A percentile compares a stretch with the other conserved stretches of the same genome.
Conservation (phyloP, 2,888 invertebrate species). For the Eilema caniola region DNA sequence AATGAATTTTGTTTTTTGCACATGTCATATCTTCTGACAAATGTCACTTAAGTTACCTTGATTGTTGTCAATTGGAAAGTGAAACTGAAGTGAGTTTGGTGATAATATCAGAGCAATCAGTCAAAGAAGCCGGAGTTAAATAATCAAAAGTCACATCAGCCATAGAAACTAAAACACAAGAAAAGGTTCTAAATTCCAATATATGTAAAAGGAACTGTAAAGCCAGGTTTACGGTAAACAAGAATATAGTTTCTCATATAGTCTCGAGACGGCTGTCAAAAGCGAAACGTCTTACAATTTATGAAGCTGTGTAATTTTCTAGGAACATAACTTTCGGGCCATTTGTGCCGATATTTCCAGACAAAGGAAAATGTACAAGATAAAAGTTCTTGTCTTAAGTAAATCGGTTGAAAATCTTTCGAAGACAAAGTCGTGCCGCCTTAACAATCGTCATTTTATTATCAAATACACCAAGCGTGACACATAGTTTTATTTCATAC, state of each 20-base stretch:
- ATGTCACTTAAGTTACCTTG: slow-evolving; percentile 27
- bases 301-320: slow-evolving; percentile 66
- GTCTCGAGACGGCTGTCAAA: slow-evolving; percentile 61
- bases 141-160: slow-evolving; percentile 39
- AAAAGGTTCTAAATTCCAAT: slow-evolving; percentile 29
- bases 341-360: slow-evolving; percentile 58
- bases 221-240: slow-evolving; percentile 34
- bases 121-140: slow-evolving; percentile 27
- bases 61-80: slow-evolving; percentile 36
- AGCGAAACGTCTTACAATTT: slow-evolving; percentile 67
- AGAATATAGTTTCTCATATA: slow-evolving; percentile 66
- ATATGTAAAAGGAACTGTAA: slow-evolving; percentile 20
- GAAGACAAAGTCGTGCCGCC: slow-evolving; percentile 35
- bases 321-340: slow-evolving; percentile 73
- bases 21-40: slow-evolving; percentile 19
- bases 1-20: slow-evolving; percentile 3
- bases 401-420: slow-evolving; percentile 39
- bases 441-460: slow-evolving; percentile 44
- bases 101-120: slow-evolving; percentile 37
- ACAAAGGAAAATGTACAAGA: slow-evolving; percentile 47
- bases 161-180: slow-evolving; percentile 31
- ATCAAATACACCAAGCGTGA: slow-evolving; percentile 28
- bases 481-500: background rate
- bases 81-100: slow-evolving; percentile 31
- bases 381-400: slow-evolving; percentile 43